Percentiles rank a stretch among this genome's conserved stretches.
Evolutionary conservation across 2,888 invertebrate species (phyloP).

Genomic region (Oxytorus armatus): DNA sequence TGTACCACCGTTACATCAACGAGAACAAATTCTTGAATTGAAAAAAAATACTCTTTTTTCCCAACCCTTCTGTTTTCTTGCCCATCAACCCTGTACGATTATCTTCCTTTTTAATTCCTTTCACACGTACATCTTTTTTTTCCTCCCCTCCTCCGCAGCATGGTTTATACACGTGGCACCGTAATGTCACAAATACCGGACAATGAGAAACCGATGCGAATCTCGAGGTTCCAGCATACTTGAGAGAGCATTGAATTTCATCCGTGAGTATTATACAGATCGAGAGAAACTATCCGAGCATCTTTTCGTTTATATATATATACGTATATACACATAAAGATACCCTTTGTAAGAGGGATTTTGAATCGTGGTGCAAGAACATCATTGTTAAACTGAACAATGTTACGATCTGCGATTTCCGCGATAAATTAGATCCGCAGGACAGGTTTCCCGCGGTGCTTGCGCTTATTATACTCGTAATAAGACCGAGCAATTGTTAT

Average conservation of each 20-base stretch:
- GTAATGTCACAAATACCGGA: conserved; percentile 32
- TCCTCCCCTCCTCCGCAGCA: not conserved
- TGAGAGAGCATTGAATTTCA: conserved; percentile 36
- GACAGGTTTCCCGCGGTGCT: conserved; percentile 2
- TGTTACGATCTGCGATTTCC: conserved; percentile 27
- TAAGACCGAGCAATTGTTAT: conserved; percentile 33
- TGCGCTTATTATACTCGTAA: conserved; percentile 48
- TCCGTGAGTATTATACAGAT: conserved; percentile 20
- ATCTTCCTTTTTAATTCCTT: not conserved
- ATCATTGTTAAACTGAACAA: conserved; percentile 35
- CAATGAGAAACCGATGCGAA: conserved; percentile 54
- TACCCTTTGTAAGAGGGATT: conserved; percentile 8
- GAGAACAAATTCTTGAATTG: too few relatives aligned
- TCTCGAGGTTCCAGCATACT: conserved; percentile 23
- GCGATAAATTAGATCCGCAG: conserved; percentile 13
- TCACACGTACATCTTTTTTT: not conserved
- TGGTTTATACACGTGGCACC: not conserved
- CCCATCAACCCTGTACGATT: too few relatives aligned
- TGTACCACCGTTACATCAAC: too few relatives aligned
- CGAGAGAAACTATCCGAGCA: conserved; percentile 39
- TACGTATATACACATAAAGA: not conserved
- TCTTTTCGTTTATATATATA: conserved; percentile 22
- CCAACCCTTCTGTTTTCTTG: too few relatives aligned
- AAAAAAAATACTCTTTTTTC: too few relatives aligned
- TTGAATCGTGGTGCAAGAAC: conserved; percentile 30